Conservation (phyloP, 2,888 invertebrate genomes). For the Papilio protenor region DNA sequence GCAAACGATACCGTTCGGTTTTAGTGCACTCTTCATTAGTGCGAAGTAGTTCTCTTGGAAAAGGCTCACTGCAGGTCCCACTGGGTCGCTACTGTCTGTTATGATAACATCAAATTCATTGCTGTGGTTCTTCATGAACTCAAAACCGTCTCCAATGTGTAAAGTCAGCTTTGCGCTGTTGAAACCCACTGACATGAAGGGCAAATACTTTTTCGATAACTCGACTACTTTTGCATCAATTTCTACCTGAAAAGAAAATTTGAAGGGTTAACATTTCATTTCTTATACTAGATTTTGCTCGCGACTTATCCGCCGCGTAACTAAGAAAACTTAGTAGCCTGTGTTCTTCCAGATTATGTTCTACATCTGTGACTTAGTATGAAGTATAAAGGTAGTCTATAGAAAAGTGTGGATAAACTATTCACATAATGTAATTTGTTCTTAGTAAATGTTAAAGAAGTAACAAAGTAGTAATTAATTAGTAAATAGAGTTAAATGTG, state of each 20-base stretch:
- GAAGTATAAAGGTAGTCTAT: too few species aligned
- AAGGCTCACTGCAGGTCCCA: conserved; percentile 90
- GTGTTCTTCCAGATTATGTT: too few species aligned
- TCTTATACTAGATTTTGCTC: not conserved
- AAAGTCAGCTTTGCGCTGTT: conserved; percentile 92
- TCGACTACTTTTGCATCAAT: conserved; percentile 97
- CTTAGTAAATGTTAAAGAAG: too few species aligned
- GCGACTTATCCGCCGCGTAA: too few species aligned
- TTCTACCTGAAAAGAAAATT: conserved; percentile 89
- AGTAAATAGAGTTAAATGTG: not conserved
- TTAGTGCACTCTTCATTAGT: conserved; percentile 92
- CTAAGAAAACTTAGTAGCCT: too few species aligned
- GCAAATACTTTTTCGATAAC: conserved; percentile 94
- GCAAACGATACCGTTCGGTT: conserved; percentile 95
- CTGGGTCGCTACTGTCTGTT: conserved; percentile 98
- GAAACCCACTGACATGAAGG: conserved; percentile 95
- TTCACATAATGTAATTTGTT: too few species aligned
- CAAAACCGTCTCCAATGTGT: conserved; percentile 96
- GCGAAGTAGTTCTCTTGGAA: conserved; percentile 94
- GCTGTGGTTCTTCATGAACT: conserved; percentile 94
- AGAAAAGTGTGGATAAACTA: too few species aligned
- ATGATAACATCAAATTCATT: conserved; percentile 98
- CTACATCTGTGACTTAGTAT: too few species aligned
- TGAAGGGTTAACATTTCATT: not conserved
- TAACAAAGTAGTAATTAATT: not conserved